Evolutionary conservation across 2,113 vertebrate species (phyloP), one percentile per base, ranked within the genome.

Genomic region (Paradisaea rubra): DNA sequence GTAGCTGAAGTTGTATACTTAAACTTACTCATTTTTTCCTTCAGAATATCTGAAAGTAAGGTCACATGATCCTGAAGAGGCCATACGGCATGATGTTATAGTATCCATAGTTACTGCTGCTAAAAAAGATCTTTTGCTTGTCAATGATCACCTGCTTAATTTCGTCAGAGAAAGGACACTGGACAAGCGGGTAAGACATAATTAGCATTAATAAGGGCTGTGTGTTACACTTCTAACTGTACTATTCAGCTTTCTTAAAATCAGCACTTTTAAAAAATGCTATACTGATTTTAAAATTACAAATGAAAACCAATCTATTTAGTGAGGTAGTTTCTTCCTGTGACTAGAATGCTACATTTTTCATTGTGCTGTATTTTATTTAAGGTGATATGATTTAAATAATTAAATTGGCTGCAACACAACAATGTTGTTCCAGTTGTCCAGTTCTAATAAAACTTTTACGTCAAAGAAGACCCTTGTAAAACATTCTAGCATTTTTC

Each of bases 31-130:
- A 63, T 28, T 70, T 81, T 93, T 81, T 63, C 71, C 88, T 94
- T 60, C 97, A 99, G 99, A 99, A 88, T 99, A 98, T 95, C 98
- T 99, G 81, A 99, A 99, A 98, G 99, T 99, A 94, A 98, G 99
- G 85, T 99, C 99, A 81, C 99, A 99, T 97, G 99, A 99, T 95
- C 99, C 99, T 10, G 99, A 99, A 97, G 99, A 99, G 96, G 99
- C 99, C 81, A 99, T 99, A 94, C 98, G 99, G 68, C 99, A 99
- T 91, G 99, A 99, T 96, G 99, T 99, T 94, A 99, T 99, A 79
- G 99, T 99, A 84, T 99, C 99, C 91, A 99, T 99, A 97, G 99
- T 99, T 96, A 99, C 99, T 27, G 99, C 99, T 95, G 99, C 99
- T 96, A 99, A 99, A 97, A 99, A 99, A 95, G 99, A 99, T 96